These are phyloP conservation scores for Indri indri DNA, from an alignment of 2,113 vertebrate species.

Conservation along the genomic window DNA sequence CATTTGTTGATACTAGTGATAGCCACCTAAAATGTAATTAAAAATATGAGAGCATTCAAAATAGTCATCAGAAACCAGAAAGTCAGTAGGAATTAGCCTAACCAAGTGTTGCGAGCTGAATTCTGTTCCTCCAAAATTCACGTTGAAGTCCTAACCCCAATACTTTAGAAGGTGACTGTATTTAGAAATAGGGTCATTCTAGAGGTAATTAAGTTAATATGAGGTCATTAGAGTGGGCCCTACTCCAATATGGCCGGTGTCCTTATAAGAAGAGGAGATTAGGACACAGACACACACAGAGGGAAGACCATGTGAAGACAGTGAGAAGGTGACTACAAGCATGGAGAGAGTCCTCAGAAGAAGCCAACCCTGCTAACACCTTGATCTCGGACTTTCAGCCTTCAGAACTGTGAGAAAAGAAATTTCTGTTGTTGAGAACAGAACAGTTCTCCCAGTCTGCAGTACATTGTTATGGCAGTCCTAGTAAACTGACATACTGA, in stretches of 20 bases:
- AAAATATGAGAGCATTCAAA: neutral
- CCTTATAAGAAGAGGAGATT: neutral
- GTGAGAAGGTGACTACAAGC: neutral
- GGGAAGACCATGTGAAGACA: neutral
- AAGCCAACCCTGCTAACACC: neutral
- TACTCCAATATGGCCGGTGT: neutral
- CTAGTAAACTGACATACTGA: neutral
- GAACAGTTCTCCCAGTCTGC: neutral
- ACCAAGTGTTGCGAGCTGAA: neutral
- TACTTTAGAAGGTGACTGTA: neutral
- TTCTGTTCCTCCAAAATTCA: neutral
- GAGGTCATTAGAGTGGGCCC: neutral
- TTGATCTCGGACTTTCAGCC: neutral
- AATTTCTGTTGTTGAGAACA: neutral
- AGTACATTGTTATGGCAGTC: neutral
- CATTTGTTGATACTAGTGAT: neutral
- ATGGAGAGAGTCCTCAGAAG: neutral
- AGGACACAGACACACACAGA: neutral
- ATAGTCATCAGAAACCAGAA: neutral
- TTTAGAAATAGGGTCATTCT: neutral
- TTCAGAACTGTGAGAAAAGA: neutral
- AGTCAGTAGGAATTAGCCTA: neutral
- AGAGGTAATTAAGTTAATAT: neutral
- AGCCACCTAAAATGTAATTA: neutral
- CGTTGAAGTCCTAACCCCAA: neutral